A percentile compares a stretch with the other conserved stretches of the same genome.
Conservation (phyloP, 2,113 vertebrate species). For the Arothron firmamentum region DNA sequence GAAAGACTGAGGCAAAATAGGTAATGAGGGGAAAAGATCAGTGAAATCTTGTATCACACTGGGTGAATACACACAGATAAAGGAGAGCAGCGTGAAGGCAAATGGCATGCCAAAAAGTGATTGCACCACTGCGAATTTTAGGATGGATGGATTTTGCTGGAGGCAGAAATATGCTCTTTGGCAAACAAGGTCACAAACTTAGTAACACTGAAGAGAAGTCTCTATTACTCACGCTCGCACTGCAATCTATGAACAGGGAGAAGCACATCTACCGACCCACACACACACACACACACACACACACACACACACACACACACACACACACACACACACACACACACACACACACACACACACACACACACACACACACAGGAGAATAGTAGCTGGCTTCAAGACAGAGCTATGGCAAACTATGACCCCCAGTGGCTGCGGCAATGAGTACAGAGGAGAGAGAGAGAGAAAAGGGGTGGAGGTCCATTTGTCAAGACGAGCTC, state of each 20-base stretch:
- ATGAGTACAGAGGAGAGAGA: slow-evolving; percentile 20
- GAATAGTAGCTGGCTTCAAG: slow-evolving; percentile 12
- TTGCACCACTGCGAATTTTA: slow-evolving; percentile 13
- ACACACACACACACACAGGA: slow-evolving; percentile 3
- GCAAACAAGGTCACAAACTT: slow-evolving; percentile 35
- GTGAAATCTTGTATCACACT: slow-evolving; percentile 36
- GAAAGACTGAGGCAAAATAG: slow-evolving; percentile 33
- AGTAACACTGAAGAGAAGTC: slow-evolving; percentile 4
- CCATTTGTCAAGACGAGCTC: slow-evolving; percentile 1
- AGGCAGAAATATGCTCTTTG: slow-evolving; percentile 20
- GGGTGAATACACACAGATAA: slow-evolving; percentile 36
- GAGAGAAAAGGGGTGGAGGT: slow-evolving; percentile 9
- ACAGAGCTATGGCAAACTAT: slow-evolving; percentile 54
- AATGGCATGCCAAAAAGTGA: neutral
- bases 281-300: neutral
- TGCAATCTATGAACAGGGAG: too few species aligned
- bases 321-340: neutral
- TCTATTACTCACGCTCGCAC: neutral
- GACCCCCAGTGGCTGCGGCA: slow-evolving; percentile 63
- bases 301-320: slow-evolving; percentile 9
- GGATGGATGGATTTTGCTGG: slow-evolving; percentile 17
- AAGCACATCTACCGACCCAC: too few species aligned
- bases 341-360: slow-evolving; percentile 11
- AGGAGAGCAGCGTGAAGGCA: slow-evolving; percentile 14
- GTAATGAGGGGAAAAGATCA: slow-evolving; percentile 42